Evolutionary conservation across 1,140 invertebrate species (phyloP).

Genomic region (Reticulitermes speratus): DNA sequence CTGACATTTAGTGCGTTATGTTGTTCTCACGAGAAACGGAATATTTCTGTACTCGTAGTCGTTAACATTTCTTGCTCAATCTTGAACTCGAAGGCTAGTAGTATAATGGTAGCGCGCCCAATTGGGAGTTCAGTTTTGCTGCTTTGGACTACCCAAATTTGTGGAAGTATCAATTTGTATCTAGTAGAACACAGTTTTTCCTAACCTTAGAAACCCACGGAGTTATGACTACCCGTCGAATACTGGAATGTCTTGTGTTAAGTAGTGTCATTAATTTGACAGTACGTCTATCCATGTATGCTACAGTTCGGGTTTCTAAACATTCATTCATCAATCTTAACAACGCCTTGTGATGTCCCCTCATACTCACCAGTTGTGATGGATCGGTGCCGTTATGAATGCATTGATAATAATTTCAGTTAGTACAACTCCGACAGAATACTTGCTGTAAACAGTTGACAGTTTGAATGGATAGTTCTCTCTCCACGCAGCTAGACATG

Average conservation of each 20-base stretch:
- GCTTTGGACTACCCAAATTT: too few relatives aligned
- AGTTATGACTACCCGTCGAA: neutral
- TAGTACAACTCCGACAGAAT: conserved; percentile 5
- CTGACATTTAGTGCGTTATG: too few relatives aligned
- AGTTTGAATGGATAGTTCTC: conserved; percentile 26
- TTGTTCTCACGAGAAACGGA: too few relatives aligned
- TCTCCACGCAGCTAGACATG: conserved; percentile 15
- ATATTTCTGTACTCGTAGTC: too few relatives aligned
- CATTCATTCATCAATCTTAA: conserved; percentile 17
- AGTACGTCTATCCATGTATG: neutral
- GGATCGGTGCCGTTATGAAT: conserved; percentile 25
- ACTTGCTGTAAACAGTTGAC: conserved; percentile 12
- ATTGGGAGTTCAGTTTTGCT: too few relatives aligned
- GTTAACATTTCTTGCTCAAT: too few relatives aligned
- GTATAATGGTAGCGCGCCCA: too few relatives aligned
- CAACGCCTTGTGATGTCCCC: conserved; percentile 4
- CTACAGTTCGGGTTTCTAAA: neutral
- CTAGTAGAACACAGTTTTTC: too few relatives aligned
- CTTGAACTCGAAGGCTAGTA: too few relatives aligned
- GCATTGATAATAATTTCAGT: conserved; percentile 22
- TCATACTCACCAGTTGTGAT: conserved; percentile 5
- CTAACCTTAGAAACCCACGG: too few relatives aligned
- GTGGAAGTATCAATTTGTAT: too few relatives aligned
- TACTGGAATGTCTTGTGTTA: conserved; percentile 10
- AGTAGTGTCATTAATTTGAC: conserved; percentile 8